Conservation (phyloP, 2,113 vertebrate genomes). For the Toxotes jaculatrix region DNA sequence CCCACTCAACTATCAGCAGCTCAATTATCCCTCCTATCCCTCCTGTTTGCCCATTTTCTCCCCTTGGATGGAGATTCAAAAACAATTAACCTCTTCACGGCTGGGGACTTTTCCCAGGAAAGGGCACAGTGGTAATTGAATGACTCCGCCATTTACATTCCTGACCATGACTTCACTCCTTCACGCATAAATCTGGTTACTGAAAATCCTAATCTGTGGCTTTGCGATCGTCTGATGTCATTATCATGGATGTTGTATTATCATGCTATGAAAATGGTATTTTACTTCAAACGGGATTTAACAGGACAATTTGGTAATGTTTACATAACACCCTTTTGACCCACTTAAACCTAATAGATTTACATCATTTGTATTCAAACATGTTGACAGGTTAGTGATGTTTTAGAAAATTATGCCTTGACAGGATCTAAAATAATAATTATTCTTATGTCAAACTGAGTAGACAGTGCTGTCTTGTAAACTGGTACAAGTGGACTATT, state of each 20-base stretch:
- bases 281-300: conserved; percentile 56
- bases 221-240: conserved; percentile 69
- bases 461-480: conserved; percentile 27
- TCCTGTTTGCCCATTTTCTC: conserved; percentile 78
- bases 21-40: conserved; percentile 85
- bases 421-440: conserved; percentile 27
- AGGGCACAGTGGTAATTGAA: conserved; percentile 75
- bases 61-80: conserved; percentile 83
- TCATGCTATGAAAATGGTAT: conserved; percentile 28
- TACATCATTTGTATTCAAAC: conserved; percentile 26
- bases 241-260: conserved; percentile 58
- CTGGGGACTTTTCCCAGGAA: conserved; percentile 77
- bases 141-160: conserved; percentile 77
- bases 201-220: conserved; percentile 70
- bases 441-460: neutral
- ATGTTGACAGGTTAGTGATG: conserved; percentile 21
- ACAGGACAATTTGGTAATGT: conserved; percentile 51
- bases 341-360: conserved; percentile 58
- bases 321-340: conserved; percentile 55
- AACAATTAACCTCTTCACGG: conserved; percentile 88
- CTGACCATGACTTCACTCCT: conserved; percentile 75
- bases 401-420: neutral
- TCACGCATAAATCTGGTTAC: conserved; percentile 72
- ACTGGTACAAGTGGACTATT: conserved; percentile 56
- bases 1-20: conserved; percentile 86